phyloP scores from a whole-genome alignment of 2,113 vertebrate species.

The Cryptotis parvus region DNA sequence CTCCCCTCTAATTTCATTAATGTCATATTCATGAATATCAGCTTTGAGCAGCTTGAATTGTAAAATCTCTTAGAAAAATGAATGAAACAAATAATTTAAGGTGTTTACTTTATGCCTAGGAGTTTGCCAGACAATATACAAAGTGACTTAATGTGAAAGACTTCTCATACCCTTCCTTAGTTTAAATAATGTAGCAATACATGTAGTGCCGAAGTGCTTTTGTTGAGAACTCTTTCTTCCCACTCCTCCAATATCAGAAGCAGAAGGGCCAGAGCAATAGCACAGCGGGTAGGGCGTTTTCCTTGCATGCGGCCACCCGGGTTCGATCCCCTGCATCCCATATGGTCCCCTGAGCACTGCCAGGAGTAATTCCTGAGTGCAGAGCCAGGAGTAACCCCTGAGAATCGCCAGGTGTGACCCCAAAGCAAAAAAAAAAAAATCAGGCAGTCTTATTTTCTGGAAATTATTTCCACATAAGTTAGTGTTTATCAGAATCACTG shows the following conservation, averaged over 20 bases:
- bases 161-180: background rate
- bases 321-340: too few relatives aligned
- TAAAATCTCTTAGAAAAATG: slow-evolving; percentile 47
- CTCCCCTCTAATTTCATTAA: slow-evolving; percentile 46
- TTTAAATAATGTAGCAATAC: background rate
- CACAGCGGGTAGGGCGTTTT: too few relatives aligned
- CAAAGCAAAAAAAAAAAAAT: too few relatives aligned
- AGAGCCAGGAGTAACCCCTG: too few relatives aligned
- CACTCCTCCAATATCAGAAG: too few relatives aligned
- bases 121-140: slow-evolving; percentile 13
- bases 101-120: slow-evolving; percentile 6
- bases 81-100: slow-evolving; percentile 34
- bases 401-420: too few relatives aligned
- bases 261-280: too few relatives aligned
- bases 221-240: background rate
- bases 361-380: too few relatives aligned
- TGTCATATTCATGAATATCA: background rate
- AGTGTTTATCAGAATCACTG: background rate
- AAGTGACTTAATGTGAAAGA: background rate
- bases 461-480: background rate
- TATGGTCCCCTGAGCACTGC: too few relatives aligned
- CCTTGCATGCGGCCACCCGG: too few relatives aligned
- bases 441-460: background rate
- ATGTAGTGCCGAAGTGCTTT: background rate
- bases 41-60: background rate